These are phyloP conservation scores for Premnoplex brunnescens DNA, from an alignment of 2,797 vertebrate species.

Conservation along the genomic window DNA sequence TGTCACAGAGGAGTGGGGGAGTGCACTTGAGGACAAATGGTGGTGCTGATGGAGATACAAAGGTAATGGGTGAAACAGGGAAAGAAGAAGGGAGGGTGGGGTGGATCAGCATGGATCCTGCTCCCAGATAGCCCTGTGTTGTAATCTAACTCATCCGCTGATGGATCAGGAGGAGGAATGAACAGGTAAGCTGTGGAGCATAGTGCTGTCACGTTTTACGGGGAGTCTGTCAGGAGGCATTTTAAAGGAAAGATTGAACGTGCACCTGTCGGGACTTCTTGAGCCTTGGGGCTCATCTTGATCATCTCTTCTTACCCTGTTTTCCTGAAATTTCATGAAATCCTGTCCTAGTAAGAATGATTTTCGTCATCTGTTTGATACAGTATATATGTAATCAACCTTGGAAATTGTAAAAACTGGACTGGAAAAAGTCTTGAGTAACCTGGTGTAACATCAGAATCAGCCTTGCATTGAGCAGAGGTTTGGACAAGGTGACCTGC, in stretches of 20 bases:
- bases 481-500: not conserved
- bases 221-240: not conserved
- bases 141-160: not conserved
- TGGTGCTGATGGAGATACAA: not conserved
- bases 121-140: not conserved
- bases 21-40: rapidly evolving
- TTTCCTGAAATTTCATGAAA: not conserved
- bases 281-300: not conserved
- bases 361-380: not conserved
- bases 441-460: not conserved
- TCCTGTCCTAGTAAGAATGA: not conserved
- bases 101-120: not conserved
- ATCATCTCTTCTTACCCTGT: not conserved
- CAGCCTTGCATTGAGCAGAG: not conserved
- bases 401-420: not conserved
- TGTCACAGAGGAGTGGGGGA: not conserved
- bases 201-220: not conserved
- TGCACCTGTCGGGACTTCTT: not conserved
- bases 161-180: not conserved
- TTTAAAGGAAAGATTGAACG: not conserved
- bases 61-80: not conserved
- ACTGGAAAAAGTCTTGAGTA: not conserved
- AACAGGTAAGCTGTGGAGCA: not conserved
- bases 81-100: not conserved
- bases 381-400: rapidly evolving